Evolutionary conservation across 2,113 vertebrate species (phyloP).

Genomic region (Bostrychus sinensis): DNA sequence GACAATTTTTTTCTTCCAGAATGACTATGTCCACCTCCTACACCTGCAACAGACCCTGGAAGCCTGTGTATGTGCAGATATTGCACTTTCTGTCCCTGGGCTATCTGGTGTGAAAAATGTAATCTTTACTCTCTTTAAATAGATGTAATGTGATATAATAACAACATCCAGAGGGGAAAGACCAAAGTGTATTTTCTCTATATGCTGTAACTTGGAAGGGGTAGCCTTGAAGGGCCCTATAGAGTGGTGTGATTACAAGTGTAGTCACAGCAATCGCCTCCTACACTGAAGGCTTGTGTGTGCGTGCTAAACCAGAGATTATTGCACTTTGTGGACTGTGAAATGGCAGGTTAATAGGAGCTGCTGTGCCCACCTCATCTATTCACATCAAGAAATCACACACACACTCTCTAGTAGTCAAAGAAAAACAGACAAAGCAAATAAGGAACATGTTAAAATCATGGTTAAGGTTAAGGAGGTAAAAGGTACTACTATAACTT

Average conservation of each 20-base stretch:
- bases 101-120: slow-evolving; percentile 3
- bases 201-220: not conserved
- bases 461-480: slow-evolving; percentile 13
- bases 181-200: slow-evolving; percentile 4
- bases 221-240: slow-evolving; percentile 13
- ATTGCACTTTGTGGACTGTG: slow-evolving; percentile 65
- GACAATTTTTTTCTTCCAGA: not conserved
- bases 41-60: not conserved
- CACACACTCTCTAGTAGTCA: not conserved
- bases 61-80: slow-evolving; percentile 1
- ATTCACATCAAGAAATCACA: slow-evolving; percentile 31
- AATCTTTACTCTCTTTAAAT: slow-evolving; percentile 48
- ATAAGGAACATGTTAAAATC: slow-evolving; percentile 11
- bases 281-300: slow-evolving; percentile 26
- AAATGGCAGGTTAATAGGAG: slow-evolving; percentile 60
- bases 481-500: not conserved
- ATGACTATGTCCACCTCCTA: not conserved
- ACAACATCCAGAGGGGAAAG: slow-evolving; percentile 34
- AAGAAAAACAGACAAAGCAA: slow-evolving; percentile 9
- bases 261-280: slow-evolving; percentile 52
- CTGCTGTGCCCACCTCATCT: slow-evolving; percentile 32
- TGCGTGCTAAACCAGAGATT: slow-evolving; percentile 29
- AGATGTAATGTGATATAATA: slow-evolving; percentile 32
- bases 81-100: slow-evolving; percentile 5
- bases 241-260: slow-evolving; percentile 53